These are phyloP conservation scores for Cryptoblepharus egeriae DNA, from an alignment of 2,797 vertebrate species.

Conservation along the genomic window DNA sequence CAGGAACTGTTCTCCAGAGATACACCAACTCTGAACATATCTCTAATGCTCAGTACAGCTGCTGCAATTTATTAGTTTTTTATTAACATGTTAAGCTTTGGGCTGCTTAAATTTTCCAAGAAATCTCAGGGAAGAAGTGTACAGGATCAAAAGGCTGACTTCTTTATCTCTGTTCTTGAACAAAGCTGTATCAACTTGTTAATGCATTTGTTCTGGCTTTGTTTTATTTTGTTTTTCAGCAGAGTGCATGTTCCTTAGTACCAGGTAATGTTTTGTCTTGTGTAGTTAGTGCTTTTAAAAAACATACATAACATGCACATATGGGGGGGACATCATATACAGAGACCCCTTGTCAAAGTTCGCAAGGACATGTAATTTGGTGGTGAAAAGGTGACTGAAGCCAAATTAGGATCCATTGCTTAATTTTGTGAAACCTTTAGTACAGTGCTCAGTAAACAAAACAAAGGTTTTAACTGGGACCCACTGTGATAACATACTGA, in stretches of 20 bases:
- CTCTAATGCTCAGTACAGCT: constrained; percentile 25
- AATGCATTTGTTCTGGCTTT: constrained; percentile 8
- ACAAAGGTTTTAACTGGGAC: no score
- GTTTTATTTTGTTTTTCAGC: neutral
- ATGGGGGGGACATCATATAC: no score
- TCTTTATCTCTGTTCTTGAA: neutral
- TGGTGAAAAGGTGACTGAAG: no score
- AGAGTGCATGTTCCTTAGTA: neutral
- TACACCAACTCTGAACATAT: neutral
- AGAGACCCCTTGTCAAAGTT: no score
- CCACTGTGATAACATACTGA: no score
- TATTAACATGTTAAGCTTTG: constrained; percentile 34
- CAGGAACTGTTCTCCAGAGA: constrained; percentile 39
- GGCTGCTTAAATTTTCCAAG: constrained; percentile 44
- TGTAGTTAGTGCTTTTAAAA: no score
- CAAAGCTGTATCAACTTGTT: constrained; percentile 37
- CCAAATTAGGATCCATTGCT: no score
- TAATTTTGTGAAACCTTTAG: no score
- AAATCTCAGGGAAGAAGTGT: constrained; percentile 36
- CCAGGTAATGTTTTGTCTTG: neutral
- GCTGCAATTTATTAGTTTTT: constrained; percentile 24
- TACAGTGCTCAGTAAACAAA: no score
- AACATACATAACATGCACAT: no score
- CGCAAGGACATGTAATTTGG: no score
- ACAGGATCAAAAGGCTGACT: constrained; percentile 39